Percentiles rank a stretch among this genome's conserved stretches.
Conservation (phyloP, 2,888 invertebrate genomes). For the Magallana nippona region DNA sequence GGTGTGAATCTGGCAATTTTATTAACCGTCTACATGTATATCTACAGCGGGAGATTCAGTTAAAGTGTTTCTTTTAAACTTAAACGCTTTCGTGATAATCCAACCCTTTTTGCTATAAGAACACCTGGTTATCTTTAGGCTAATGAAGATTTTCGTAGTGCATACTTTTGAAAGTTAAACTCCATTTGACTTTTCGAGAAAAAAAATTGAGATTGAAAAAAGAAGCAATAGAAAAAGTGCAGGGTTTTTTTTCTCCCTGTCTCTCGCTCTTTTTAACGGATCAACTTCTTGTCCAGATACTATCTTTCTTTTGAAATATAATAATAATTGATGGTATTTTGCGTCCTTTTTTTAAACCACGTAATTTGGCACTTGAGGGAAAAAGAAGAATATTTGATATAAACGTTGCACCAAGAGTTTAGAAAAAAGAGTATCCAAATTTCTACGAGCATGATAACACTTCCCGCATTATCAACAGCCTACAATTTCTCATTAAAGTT, state of each 20-base stretch:
- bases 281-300: background rate
- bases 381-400: background rate
- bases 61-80: constrained; percentile 22
- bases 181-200: background rate
- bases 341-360: background rate
- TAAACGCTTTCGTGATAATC: constrained; percentile 21
- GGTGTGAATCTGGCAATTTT: constrained; percentile 23
- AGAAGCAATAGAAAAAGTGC: no score
- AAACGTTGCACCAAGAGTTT: background rate
- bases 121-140: constrained; percentile 14
- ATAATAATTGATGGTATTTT: constrained; percentile 24
- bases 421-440: background rate
- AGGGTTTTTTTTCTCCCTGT: background rate
- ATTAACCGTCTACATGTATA: background rate
- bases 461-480: background rate
- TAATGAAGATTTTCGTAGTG: constrained; percentile 23
- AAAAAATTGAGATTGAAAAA: background rate
- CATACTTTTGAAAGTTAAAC: constrained; percentile 4
- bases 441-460: constrained; percentile 1
- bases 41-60: background rate
- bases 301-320: constrained; percentile 31
- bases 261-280: no score
- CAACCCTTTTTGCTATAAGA: background rate
- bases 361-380: background rate
- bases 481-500: constrained; percentile 30